phyloP scores from a whole-genome alignment of 2,888 invertebrate genomes.

The Cephus pygmeus region DNA sequence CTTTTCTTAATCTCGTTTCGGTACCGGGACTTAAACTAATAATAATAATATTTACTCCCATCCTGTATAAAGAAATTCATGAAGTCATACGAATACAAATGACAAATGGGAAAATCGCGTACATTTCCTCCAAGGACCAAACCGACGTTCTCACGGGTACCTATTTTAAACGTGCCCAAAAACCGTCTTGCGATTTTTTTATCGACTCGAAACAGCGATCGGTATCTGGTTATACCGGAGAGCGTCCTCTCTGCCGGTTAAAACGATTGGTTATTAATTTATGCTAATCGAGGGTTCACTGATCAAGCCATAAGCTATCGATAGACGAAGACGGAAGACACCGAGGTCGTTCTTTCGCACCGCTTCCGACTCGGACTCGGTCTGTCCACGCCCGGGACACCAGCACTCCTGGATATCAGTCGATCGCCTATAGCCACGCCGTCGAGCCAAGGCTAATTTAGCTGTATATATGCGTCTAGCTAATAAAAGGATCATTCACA shows the following conservation, averaged over 20 bases:
- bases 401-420: background rate
- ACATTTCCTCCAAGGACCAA: background rate
- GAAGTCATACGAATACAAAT: background rate
- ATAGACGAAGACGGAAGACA: background rate
- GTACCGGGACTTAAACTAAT: background rate
- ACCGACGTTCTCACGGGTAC: background rate
- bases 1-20: background rate
- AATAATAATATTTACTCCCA: background rate
- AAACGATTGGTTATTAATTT: background rate
- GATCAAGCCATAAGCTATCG: background rate
- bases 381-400: background rate
- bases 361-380: background rate
- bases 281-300: background rate
- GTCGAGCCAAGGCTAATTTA: background rate
- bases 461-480: background rate
- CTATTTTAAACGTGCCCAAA: background rate
- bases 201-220: background rate
- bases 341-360: background rate
- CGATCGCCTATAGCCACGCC: background rate
- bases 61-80: background rate
- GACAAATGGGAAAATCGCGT: background rate
- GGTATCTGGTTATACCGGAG: background rate
- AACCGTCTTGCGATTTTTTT: background rate
- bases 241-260: background rate
- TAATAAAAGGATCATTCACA: background rate